phyloP scores from a whole-genome alignment of 2,797 vertebrate genomes.

The Microchirus variegatus region DNA sequence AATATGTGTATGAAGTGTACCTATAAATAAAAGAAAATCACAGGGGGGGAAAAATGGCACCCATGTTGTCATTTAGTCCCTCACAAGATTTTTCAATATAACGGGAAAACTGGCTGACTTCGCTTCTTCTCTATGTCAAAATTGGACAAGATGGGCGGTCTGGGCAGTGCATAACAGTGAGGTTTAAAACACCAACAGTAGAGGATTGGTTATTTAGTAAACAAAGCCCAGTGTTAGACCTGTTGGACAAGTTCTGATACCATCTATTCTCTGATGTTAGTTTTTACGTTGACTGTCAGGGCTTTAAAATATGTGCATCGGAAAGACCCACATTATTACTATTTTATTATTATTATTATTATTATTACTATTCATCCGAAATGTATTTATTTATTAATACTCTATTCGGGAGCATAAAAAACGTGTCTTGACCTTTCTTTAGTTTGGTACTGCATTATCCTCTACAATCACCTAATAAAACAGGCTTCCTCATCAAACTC shows the following conservation, averaged over 20 bases:
- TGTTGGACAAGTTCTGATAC: constrained; percentile 55
- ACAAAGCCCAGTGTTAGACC: constrained; percentile 59
- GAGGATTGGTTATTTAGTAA: constrained; percentile 64
- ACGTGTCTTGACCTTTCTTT: no score
- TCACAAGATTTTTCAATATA: background rate
- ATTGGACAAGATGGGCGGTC: no score
- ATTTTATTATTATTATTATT: background rate
- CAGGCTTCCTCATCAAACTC: no score
- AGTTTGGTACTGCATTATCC: background rate
- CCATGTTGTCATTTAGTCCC: background rate
- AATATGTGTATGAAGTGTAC: background rate
- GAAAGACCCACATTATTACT: background rate
- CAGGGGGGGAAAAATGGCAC: background rate
- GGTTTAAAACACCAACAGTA: constrained; percentile 31
- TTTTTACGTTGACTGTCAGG: constrained; percentile 9
- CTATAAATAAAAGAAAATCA: background rate
- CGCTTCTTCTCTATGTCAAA: no score
- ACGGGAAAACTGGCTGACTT: no score
- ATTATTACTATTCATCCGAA: background rate
- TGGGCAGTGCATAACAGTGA: constrained; percentile 41
- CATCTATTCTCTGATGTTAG: constrained; percentile 30
- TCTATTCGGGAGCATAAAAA: background rate
- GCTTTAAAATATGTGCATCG: constrained; percentile 6
- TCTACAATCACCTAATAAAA: background rate
- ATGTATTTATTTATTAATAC: background rate